A percentile compares a stretch with the other conserved stretches of the same genome.
Evolutionary conservation across 2,113 vertebrate genomes (phyloP).

Genomic region (Suncus etruscus): DNA sequence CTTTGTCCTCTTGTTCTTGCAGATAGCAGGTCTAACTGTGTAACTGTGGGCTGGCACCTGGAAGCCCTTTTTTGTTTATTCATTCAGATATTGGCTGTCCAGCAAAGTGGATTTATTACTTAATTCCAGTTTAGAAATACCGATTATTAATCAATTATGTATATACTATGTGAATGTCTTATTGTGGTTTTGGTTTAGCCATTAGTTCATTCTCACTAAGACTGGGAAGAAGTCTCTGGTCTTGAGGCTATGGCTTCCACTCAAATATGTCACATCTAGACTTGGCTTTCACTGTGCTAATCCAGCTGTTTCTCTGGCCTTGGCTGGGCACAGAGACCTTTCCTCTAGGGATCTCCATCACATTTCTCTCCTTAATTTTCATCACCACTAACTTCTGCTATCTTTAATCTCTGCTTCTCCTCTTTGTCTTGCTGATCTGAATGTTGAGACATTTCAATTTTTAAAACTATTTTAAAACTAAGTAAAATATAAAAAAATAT

Average conservation of each 20-base stretch:
- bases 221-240: background rate
- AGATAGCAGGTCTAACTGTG: background rate
- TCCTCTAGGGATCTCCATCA: background rate
- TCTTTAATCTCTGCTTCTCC: background rate
- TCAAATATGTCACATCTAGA: background rate
- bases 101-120: background rate
- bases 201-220: background rate
- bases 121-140: background rate
- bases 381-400: background rate
- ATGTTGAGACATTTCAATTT: background rate
- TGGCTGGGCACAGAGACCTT: background rate
- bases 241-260: background rate
- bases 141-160: background rate
- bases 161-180: background rate
- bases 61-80: background rate
- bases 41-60: no score
- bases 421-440: background rate
- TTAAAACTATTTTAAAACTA: background rate
- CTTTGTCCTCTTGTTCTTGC: background rate
- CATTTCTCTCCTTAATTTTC: background rate
- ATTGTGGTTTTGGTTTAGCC: background rate
- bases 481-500: background rate
- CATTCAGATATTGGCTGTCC: background rate
- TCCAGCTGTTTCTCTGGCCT: background rate
- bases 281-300: fast-evolving